Evolutionary conservation across 1,140 invertebrate species (phyloP).

Genomic region (Hirudo medicinalis): DNA sequence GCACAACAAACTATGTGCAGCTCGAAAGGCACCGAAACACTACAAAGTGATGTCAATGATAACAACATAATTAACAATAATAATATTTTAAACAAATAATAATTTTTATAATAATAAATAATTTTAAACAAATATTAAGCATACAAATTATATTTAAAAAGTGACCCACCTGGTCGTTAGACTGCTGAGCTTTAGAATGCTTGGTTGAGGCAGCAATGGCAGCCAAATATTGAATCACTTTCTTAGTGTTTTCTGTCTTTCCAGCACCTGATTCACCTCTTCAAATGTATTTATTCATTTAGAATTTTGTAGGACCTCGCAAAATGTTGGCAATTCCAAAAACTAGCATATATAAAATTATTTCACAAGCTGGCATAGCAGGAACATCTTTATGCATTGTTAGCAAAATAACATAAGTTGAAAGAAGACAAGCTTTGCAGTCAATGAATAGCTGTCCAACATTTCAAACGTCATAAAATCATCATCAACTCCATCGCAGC

Average conservation of each 20-base stretch:
- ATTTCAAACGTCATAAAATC: no score
- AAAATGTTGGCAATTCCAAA: no score
- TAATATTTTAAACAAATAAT: not conserved
- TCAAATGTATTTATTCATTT: constrained; percentile 16
- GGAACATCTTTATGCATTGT: no score
- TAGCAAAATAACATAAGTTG: no score
- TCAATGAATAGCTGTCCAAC: no score
- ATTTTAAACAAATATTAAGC: not conserved
- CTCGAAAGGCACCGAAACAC: no score
- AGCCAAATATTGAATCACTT: constrained; percentile 40
- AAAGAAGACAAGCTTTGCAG: no score
- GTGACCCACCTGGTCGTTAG: not conserved
- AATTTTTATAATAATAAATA: not conserved
- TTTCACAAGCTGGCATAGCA: no score
- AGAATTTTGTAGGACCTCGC: not conserved
- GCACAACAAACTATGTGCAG: not conserved
- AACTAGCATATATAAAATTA: no score
- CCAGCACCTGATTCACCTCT: constrained; percentile 28
- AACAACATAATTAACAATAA: no score
- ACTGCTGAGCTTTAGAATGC: constrained; percentile 5
- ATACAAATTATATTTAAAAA: not conserved
- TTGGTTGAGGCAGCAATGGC: constrained; percentile 18
- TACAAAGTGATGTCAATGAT: no score
- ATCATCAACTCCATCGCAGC: no score
- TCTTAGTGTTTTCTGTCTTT: constrained; percentile 56